phyloP scores from a whole-genome alignment of 2,888 invertebrate species.

The Drosophila peninsularis region DNA sequence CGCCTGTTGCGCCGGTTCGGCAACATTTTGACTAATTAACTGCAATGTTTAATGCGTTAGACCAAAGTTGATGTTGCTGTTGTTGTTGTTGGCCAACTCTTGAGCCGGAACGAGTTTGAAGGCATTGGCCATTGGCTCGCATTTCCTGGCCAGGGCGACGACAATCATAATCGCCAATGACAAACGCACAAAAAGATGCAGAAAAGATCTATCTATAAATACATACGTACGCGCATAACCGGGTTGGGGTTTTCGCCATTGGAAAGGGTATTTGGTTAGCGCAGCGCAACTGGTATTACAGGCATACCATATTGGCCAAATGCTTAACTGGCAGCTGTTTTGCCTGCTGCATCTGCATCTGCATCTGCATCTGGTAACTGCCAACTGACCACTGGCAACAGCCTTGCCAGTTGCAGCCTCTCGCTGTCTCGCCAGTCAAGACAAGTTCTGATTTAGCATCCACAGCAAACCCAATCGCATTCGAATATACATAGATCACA shows the following conservation, averaged over 20 bases:
- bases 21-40: slow-evolving; percentile 79
- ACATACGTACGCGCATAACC: slow-evolving; percentile 1
- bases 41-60: slow-evolving; percentile 62
- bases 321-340: slow-evolving; percentile 32
- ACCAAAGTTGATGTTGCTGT: slow-evolving; percentile 13
- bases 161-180: slow-evolving; percentile 74
- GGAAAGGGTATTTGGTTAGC: slow-evolving; percentile 34
- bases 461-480: not conserved
- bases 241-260: slow-evolving; percentile 19
- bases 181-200: slow-evolving; percentile 58
- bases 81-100: slow-evolving; percentile 9
- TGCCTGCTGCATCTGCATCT: slow-evolving; percentile 29
- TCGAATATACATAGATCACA: slow-evolving; percentile 29
- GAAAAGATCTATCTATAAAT: slow-evolving; percentile 32
- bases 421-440: slow-evolving; percentile 44
- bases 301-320: slow-evolving; percentile 38
- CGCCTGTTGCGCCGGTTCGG: slow-evolving; percentile 65
- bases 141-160: slow-evolving; percentile 73
- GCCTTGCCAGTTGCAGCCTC: slow-evolving; percentile 3
- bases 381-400: not conserved
- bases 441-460: slow-evolving; percentile 50
- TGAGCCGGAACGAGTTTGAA: slow-evolving; percentile 34
- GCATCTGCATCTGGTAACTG: slow-evolving; percentile 1
- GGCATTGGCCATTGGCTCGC: slow-evolving; percentile 42
- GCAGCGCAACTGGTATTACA: slow-evolving; percentile 51